Evolutionary conservation across 2,113 vertebrate species (phyloP), one percentile per base, ranked within the genome.

Genomic region (Pteropus alecto): DNA sequence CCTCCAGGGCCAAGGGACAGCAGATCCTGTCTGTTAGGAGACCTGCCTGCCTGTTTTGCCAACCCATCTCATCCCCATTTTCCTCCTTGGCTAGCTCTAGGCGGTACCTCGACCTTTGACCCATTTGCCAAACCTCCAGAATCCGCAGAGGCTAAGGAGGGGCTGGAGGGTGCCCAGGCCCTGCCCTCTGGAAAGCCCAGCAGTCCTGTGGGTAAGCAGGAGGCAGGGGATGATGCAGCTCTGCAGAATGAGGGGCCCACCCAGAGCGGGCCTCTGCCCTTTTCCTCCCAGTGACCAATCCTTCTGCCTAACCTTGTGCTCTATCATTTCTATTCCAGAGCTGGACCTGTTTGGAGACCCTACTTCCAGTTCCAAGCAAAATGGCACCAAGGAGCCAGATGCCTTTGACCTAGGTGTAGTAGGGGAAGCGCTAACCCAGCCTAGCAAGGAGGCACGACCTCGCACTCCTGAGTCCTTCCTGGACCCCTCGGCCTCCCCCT

Each of bases 381-480:
- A 99, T 0, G 98, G 98, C 68, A 97, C 96, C 0, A 98, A 98
- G 94, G 99, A 98, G 74, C 98, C 98, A 30, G 99, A 99, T 60
- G 78, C 98, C 81, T 99, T 99, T 18, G 99, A 99, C 94, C 95
- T 99, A 81, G 82, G 98, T 2, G 83, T 90, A 65, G 98, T 99
- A 18, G 98, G 98, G 14, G 99, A 99, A 30, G 98, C 98, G 41
- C 98, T 99, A 54, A 96, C 97, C 0, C 99, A 98, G 41, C 77
- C 98, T 0, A 91, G 96, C 94, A 98, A 98, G 93, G 98, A 98
- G 51, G 51, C 92, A n/a, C 98, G 98, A 93, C 98, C 98, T 41
- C 98, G 99, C 97, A 99, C 99, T 41, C 99, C 99, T 0, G 99
- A 99, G 97, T 97, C 99, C 5, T 99, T 99, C 98, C 98, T 99